Conservation (phyloP, 2,113 vertebrate genomes). For the Chiloscyllium plagiosum region DNA sequence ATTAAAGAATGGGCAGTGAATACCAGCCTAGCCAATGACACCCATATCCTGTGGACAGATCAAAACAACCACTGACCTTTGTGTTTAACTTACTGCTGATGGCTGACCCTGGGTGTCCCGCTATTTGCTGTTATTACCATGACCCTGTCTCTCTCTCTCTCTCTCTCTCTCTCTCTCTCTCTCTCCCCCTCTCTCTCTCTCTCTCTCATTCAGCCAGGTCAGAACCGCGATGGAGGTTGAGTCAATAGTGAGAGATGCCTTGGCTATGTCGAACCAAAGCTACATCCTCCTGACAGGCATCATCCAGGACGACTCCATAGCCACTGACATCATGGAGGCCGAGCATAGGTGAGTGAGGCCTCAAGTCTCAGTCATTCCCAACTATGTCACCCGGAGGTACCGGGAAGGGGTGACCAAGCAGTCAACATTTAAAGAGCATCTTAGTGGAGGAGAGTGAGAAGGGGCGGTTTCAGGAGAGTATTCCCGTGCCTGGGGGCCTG, state of each 20-base stretch:
- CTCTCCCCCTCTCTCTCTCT: not conserved
- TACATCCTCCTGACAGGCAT: conserved; percentile 55
- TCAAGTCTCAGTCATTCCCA: not conserved
- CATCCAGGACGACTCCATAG: conserved; percentile 49
- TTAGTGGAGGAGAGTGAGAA: not conserved
- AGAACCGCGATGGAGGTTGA: conserved; percentile 45
- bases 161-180: not conserved
- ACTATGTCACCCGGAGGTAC: not conserved
- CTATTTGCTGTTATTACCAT: not conserved
- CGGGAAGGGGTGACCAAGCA: not conserved
- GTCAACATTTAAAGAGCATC: not conserved
- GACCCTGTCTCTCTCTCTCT: not conserved
- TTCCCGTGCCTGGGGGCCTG: not conserved
- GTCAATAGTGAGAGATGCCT: conserved; percentile 50
- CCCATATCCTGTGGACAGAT: no score
- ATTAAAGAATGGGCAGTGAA: no score
- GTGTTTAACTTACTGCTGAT: not conserved
- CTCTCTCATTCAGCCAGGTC: conserved; percentile 46
- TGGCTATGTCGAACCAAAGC: conserved; percentile 58
- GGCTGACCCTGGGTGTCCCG: not conserved
- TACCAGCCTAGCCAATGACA: no score
- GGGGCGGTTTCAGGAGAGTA: no score
- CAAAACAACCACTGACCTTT: not conserved
- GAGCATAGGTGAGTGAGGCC: not conserved
- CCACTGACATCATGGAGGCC: not conserved